Base-by-base conservation (phyloP, 2,888 invertebrate species). In the Hydrotaea diabolus region DNA sequence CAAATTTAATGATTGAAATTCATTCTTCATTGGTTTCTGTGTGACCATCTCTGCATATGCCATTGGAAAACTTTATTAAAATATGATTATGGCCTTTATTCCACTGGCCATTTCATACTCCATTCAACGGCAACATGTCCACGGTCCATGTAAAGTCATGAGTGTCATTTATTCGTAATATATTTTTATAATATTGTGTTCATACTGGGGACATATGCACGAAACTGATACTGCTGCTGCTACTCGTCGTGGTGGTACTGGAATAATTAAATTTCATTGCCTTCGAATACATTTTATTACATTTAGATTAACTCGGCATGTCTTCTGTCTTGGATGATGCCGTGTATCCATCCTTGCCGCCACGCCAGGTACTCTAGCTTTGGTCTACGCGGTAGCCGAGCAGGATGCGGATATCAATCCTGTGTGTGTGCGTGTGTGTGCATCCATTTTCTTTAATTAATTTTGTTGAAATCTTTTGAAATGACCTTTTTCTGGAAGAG, bases 381-480 rank as follows among this genome's bases (percentile, higher is more conserved):
- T 9, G 2, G 31, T 26, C 2, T 39, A 1, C 4, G 59, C n/a
- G 62, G 46, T 64, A 15, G 9, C 21, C 39, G 21, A 2, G 21
- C 23, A 1, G 66, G 39, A 21, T 69, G 43, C 69, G 69, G 66
- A 69, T 69, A 69, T 46, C 21, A 69, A 69, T 46, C 69, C 59
- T 23, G 43, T 69, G 69, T 69, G 31, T 26, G 13, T 5, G 19
- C 36, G 21, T 57, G 21, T 21, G 43, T 62, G 39, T 66, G 66
- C 43, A 39, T 19, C 69, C 69, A 69, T 69, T 69, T 69, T 43
- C 49, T 81, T 81, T 72, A 84, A 81, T 84, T 81, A 78, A 76
- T 81, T 84, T 84, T 36, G 59, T 77, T 66, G 17, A 43, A 66
- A 81, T 66, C 77, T 75, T 69, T 64, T 75, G 13, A 77, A 55